Conservation (phyloP, 2,888 invertebrate genomes). For the Plebejus melissa region DNA sequence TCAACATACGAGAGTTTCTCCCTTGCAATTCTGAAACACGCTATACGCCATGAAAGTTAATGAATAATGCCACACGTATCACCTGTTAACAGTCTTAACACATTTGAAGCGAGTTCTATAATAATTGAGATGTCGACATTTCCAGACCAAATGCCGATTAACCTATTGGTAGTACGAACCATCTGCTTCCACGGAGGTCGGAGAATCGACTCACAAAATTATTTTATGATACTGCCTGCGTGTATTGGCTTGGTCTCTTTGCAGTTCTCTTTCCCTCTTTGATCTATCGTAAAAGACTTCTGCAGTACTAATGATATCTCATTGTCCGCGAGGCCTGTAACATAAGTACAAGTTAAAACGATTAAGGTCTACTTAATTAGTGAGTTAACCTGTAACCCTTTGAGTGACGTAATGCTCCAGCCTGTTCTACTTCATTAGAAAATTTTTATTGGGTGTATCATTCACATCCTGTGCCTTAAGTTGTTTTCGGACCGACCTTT, state of each 20-base stretch:
- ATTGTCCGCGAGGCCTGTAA: not conserved
- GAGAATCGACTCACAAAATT: not conserved
- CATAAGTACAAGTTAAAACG: not conserved
- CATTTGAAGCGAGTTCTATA: not conserved
- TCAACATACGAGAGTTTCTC: not conserved
- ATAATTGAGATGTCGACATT: slow-evolving; percentile 15
- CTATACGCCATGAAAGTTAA: not conserved
- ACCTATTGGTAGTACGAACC: not conserved
- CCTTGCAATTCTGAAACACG: not conserved
- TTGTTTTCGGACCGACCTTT: not conserved
- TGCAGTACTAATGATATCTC: not conserved
- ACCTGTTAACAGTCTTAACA: not conserved
- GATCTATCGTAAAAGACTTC: not conserved
- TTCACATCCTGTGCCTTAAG: slow-evolving; percentile 10
- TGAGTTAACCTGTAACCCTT: slow-evolving; percentile 20
- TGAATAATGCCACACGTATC: not conserved
- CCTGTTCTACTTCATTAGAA: not conserved
- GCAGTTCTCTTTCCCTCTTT: not conserved
- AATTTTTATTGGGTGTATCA: not conserved
- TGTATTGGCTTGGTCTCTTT: not conserved
- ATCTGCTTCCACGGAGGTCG: not conserved
- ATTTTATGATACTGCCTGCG: not conserved
- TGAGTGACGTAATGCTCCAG: not conserved
- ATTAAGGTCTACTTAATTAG: slow-evolving; percentile 13
- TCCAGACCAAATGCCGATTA: slow-evolving; percentile 1